Evolutionary conservation across 2,888 invertebrate species (phyloP), one percentile per base, ranked within the genome.

Genomic region (Coenonympha arcania): DNA sequence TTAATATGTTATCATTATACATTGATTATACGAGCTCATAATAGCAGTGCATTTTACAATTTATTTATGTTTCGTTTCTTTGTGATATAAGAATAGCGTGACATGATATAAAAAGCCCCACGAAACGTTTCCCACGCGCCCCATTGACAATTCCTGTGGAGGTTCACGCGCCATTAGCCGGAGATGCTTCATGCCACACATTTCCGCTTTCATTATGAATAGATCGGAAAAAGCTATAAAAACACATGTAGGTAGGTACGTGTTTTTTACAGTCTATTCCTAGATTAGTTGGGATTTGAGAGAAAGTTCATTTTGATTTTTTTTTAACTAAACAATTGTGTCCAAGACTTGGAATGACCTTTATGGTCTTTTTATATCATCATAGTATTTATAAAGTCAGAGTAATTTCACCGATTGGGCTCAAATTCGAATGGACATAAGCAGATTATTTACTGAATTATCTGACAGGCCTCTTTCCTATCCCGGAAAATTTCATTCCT

Each of bases 141-240:
- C 65, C 72, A 72, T 71, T 71, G 76, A 57, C 64, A 54, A 57
- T 63, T 59, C 66, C 64, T 59, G 65, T 65, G 61, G 64, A 65
- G 64, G 66, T 75, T 73, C 71, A 74, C 73, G 80, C 73, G 59
- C 65, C 79, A 79, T 80, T 79, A 71, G 60, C 61, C 60, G 56
- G 66, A 66, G 68, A 68, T 66, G 63, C 72, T 68, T n/a, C n/a
- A n/a, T n/a, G n/a, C 72, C 74, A 70, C 76, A 76, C 77, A 80
- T 77, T 83, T 83, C 83, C 83, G 83, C 68, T 69, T 71, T 68
- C 69, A 64, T 68, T 60, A 66, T 69, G 71, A 71, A 65, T 60
- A 50, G 39, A 53, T 46, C 24, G 44, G 16, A 44, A 44, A 43
- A 13, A 31, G 11, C 30, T 42, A 30, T 19, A 42, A 28, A 41